Evolutionary conservation across 2,797 vertebrate genomes (phyloP).

Genomic region (Sarcoramphus papa): DNA sequence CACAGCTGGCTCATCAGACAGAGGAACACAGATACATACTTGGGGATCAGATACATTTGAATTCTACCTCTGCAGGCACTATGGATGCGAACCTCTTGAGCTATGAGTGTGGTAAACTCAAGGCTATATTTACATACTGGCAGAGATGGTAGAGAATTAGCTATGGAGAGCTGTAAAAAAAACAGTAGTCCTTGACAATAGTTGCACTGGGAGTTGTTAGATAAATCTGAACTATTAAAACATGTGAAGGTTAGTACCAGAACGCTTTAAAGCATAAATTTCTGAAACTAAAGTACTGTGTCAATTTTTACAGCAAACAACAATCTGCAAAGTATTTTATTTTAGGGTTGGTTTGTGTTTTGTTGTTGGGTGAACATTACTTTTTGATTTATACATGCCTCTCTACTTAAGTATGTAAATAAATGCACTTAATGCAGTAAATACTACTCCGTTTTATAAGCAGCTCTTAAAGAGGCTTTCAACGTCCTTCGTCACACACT

Average conservation of each 20-base stretch:
- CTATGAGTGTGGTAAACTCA: neutral
- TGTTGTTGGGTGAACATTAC: neutral
- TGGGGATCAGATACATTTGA: neutral
- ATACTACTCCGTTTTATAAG: neutral
- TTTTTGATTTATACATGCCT: neutral
- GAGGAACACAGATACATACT: neutral
- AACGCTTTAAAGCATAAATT: neutral
- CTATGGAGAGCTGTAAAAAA: neutral
- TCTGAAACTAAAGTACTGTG: neutral
- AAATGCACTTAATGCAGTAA: neutral
- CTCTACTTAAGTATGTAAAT: neutral
- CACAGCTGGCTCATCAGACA: neutral
- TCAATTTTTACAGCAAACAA: neutral
- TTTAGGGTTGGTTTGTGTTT: neutral
- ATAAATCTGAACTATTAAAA: neutral
- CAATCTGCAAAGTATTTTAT: neutral
- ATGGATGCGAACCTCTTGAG: neutral
- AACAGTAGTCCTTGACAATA: neutral
- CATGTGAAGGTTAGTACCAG: neutral
- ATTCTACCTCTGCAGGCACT: neutral
- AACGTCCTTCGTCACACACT: neutral
- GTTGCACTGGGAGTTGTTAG: neutral
- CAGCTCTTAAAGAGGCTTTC: neutral
- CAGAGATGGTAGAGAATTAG: neutral
- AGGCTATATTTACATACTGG: neutral